phyloP scores from a whole-genome alignment of 1,140 invertebrate species.

The Lineus longissimus region DNA sequence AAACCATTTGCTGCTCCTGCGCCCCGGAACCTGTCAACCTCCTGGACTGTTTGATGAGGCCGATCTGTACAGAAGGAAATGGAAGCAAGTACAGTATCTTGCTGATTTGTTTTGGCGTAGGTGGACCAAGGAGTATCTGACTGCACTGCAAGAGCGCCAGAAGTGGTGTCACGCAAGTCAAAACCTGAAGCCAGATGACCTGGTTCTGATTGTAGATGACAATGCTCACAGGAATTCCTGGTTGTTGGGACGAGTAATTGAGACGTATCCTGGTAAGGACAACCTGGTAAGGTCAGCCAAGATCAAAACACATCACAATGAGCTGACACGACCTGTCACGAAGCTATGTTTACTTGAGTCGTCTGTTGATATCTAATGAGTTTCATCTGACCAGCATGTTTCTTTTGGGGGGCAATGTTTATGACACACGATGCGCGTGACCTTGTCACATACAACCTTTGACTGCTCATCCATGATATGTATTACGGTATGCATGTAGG shows the following conservation, averaged over 20 bases:
- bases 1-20: conserved; percentile 7
- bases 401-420: too few relatives aligned
- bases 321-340: too few relatives aligned
- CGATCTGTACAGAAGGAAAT: conserved; percentile 5
- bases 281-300: conserved; percentile 19
- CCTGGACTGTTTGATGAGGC: conserved; percentile 1
- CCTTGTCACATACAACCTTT: too few relatives aligned
- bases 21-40: background rate
- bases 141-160: conserved; percentile 9
- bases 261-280: conserved; percentile 10
- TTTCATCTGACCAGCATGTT: too few relatives aligned
- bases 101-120: conserved; percentile 13
- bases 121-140: conserved; percentile 16
- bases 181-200: conserved; percentile 11
- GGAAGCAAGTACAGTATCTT: conserved; percentile 12
- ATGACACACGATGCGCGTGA: too few relatives aligned
- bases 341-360: too few relatives aligned
- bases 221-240: background rate
- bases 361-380: too few relatives aligned
- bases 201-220: conserved; percentile 10
- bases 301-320: conserved; percentile 15
- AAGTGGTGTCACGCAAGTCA: conserved; percentile 9
- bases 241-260: conserved; percentile 5
- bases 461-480: too few relatives aligned
- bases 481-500: too few relatives aligned